These are phyloP conservation scores for Podarcis cretensis DNA, from an alignment of 2,113 vertebrate species.

Conservation along the genomic window DNA sequence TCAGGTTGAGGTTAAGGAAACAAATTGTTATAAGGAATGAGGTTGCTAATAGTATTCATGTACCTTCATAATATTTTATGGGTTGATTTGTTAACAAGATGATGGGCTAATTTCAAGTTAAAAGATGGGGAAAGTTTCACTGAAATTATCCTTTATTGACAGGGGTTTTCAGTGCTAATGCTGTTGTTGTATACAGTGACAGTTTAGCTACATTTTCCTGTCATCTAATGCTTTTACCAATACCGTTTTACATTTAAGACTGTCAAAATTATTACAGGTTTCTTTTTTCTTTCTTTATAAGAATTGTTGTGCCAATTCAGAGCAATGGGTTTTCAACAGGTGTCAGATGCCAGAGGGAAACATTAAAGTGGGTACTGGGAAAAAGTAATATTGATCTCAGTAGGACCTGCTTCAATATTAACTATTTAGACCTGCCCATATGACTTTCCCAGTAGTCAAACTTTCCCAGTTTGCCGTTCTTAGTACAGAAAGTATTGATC, in stretches of 20 bases:
- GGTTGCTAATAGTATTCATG: not conserved
- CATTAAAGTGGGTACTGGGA: not conserved
- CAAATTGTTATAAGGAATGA: constrained; percentile 8
- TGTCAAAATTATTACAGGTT: not conserved
- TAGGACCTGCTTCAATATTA: not conserved
- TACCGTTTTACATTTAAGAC: not conserved
- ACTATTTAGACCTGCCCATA: not conserved
- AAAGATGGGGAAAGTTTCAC: not conserved
- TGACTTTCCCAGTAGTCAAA: not conserved
- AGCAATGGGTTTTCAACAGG: not conserved
- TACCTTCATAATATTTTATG: not conserved
- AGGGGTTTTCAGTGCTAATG: not conserved
- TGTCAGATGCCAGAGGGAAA: not conserved
- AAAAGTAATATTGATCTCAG: not conserved
- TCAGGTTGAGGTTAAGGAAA: not conserved
- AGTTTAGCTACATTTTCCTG: not conserved
- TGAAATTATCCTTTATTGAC: not conserved
- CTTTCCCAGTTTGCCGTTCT: not conserved
- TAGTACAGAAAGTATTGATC: no score
- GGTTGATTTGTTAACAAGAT: not conserved
- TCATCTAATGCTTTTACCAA: not conserved
- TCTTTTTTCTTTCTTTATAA: no score
- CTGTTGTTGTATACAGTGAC: not conserved
- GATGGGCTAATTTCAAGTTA: not conserved
- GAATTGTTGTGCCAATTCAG: not conserved